A percentile compares a stretch with the other conserved stretches of the same genome.
These are phyloP conservation scores for Conus canariensis DNA, from an alignment of 2,888 invertebrate genomes.

Conservation along the genomic window DNA sequence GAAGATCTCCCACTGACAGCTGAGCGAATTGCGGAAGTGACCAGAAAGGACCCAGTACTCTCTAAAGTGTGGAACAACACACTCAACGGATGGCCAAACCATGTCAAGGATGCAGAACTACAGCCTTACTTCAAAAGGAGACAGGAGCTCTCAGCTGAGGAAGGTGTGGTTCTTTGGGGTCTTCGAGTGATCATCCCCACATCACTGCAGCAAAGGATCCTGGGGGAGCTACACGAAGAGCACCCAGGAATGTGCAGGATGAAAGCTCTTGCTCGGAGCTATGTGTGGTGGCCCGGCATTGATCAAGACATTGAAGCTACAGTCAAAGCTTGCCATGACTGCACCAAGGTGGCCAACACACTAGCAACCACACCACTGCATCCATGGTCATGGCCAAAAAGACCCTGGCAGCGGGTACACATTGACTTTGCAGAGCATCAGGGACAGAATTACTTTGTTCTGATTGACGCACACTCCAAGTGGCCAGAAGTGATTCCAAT, in stretches of 20 bases:
- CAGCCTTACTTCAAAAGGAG: slow-evolving; percentile 25
- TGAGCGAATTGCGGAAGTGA: slow-evolving; percentile 23
- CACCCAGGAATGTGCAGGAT: slow-evolving; percentile 57
- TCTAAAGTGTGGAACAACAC: slow-evolving; percentile 27
- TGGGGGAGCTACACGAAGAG: slow-evolving; percentile 47
- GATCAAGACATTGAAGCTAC: slow-evolving; percentile 38
- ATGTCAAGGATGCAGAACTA: slow-evolving; percentile 9
- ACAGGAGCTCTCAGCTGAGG: slow-evolving; percentile 43
- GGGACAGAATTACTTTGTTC: slow-evolving; percentile 54
- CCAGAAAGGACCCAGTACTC: slow-evolving; percentile 31
- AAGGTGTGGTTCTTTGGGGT: slow-evolving; percentile 51
- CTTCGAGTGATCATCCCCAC: slow-evolving; percentile 48
- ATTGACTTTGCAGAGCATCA: slow-evolving; percentile 63
- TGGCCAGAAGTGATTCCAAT: slow-evolving; percentile 52
- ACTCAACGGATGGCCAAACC: slow-evolving; percentile 34
- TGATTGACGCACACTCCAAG: slow-evolving; percentile 59
- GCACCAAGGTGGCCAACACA: slow-evolving; percentile 58
- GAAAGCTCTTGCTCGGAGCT: slow-evolving; percentile 55
- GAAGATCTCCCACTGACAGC: slow-evolving; percentile 26
- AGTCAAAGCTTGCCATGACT: slow-evolving; percentile 51
- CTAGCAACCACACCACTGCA: slow-evolving; percentile 56
- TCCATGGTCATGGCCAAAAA: slow-evolving; percentile 61
- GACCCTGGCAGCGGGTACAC: slow-evolving; percentile 63
- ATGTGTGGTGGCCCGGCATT: slow-evolving; percentile 43
- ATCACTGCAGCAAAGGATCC: slow-evolving; percentile 22